These are phyloP conservation scores for Ochlodes sylvanus DNA, from an alignment of 2,888 invertebrate species.

Conservation along the genomic window DNA sequence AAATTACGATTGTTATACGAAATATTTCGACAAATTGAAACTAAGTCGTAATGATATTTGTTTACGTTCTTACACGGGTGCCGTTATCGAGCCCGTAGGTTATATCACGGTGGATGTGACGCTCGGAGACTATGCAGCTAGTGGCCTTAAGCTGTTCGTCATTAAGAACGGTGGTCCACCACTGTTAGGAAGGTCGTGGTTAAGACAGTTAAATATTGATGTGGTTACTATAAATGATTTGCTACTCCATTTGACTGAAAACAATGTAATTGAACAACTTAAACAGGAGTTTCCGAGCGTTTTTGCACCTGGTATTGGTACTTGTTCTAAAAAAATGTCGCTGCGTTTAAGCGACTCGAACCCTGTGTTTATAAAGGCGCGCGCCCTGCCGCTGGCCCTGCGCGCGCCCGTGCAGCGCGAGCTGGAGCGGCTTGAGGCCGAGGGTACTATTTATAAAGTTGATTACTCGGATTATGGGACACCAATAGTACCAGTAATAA, in stretches of 20 bases:
- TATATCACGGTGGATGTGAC: slow-evolving; percentile 33
- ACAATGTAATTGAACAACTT: slow-evolving; percentile 19
- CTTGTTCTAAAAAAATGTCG: slow-evolving; percentile 35
- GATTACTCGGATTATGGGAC: slow-evolving; percentile 42
- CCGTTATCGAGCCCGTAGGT: slow-evolving; percentile 32
- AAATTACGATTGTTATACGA: slow-evolving; percentile 4
- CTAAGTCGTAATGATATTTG: slow-evolving; percentile 10
- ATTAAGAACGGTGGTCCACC: slow-evolving; percentile 29
- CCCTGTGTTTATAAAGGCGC: slow-evolving; percentile 35
- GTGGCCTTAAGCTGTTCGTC: slow-evolving; percentile 27
- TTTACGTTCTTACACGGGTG: slow-evolving; percentile 34
- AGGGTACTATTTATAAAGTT: slow-evolving; percentile 38
- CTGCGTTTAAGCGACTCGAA: no score
- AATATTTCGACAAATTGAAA: slow-evolving; percentile 16
- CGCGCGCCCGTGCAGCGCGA: slow-evolving; percentile 35
- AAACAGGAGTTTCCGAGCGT: slow-evolving; percentile 36
- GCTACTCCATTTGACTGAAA: neutral
- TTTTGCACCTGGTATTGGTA: slow-evolving; percentile 38
- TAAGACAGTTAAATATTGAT: slow-evolving; percentile 24
- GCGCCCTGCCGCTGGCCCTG: slow-evolving; percentile 39
- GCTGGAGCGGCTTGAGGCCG: slow-evolving; percentile 36
- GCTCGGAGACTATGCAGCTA: neutral
- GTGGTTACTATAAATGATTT: slow-evolving; percentile 8
- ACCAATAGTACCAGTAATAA: slow-evolving; percentile 41
- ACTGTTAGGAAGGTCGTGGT: slow-evolving; percentile 29